Base-by-base conservation (phyloP, 2,113 vertebrate species). In the Megaceryle torquata region DNA sequence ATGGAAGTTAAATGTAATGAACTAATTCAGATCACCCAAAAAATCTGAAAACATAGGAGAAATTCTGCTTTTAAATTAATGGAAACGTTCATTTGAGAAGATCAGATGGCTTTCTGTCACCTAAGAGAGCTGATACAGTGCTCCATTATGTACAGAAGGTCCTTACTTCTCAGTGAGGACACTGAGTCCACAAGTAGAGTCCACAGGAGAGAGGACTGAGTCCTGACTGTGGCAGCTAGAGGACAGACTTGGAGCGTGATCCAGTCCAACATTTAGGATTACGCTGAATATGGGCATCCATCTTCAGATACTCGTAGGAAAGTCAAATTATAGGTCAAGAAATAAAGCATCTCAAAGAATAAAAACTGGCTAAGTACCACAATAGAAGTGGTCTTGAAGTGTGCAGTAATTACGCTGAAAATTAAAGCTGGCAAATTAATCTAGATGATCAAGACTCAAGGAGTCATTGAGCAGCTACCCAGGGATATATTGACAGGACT, bases 351-450 rank as follows among this genome's bases (percentile, higher is more conserved):
- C 84, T 84, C 70, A 68, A 93, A 85, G 59, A 91, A 93, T 61
- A 88, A 93, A 93, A 88, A 44, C 68, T 67, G 71, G 67, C 20
- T 81, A 88, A 86, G 54, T 83, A 88, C 71, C 43, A 59, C 50
- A 91, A 53, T n/a, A 94, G 85, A 93, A 93, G 82, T 82, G 43
- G 85, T 82, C 84, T 89, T 91, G 78, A 97, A 94, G 64, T 89
- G 77, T 14, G 37, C 35, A 94, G 88, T 43, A 94, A 95, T 91
- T 91, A 90, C 35, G 33, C 48, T 83, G 79, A 83, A 96, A 95
- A 94, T 92, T 60, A 94, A 59, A 93, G 39, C 64, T 75, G 79
- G 79, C 68, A 88, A 95, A 95, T 83, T 77, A 88, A 93, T 76
- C 51, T 46, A 59, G 82, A 86, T 3, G 17, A 91, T 77, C 67